Conservation (phyloP, 2,797 vertebrate genomes). For the Peromyscus attwateri region DNA sequence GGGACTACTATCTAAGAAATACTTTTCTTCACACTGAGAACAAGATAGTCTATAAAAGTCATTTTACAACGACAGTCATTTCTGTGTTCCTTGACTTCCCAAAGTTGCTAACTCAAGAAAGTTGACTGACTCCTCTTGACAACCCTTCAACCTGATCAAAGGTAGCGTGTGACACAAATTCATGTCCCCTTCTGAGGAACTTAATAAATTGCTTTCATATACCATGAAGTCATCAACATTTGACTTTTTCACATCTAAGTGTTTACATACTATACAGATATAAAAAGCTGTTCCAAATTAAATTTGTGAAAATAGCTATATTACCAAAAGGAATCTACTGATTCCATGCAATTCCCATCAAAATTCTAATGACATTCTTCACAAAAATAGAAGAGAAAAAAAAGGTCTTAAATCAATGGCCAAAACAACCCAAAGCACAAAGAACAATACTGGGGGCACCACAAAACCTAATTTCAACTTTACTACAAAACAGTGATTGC, state of each 20-base stretch:
- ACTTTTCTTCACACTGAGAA: neutral
- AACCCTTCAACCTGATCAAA: slow-evolving; percentile 37
- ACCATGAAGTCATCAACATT: slow-evolving; percentile 18
- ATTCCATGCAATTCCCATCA: neutral
- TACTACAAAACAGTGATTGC: neutral
- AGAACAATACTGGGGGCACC: neutral
- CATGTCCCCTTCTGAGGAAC: slow-evolving; percentile 47
- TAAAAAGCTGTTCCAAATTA: neutral
- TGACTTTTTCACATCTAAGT: neutral
- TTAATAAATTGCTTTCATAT: neutral
- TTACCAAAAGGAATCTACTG: neutral
- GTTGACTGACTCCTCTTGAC: slow-evolving; percentile 51
- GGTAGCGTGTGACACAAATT: neutral
- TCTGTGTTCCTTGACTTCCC: neutral
- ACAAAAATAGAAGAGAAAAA: neutral
- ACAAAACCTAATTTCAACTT: neutral
- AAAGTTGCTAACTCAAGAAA: slow-evolving; percentile 31
- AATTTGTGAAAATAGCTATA: neutral
- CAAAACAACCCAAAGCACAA: neutral
- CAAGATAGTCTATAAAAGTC: neutral
- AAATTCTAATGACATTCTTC: neutral
- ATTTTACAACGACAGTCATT: neutral
- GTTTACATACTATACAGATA: neutral
- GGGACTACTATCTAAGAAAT: neutral
- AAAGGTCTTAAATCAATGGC: neutral